These are phyloP conservation scores for Allolobophora icterica DNA, from an alignment of 2,888 invertebrate genomes.

Conservation along the genomic window DNA sequence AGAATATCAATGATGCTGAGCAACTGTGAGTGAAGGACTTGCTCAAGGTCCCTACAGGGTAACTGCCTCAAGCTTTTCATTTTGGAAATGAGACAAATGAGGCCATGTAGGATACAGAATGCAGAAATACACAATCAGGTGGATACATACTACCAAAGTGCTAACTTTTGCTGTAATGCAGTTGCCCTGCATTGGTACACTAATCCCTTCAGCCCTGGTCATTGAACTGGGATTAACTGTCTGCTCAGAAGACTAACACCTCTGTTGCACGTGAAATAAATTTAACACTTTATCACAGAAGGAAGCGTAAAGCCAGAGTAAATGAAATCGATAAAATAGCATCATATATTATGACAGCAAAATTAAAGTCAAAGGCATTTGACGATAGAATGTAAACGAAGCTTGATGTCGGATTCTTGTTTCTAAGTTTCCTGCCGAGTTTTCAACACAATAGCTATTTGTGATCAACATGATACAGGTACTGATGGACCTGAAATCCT, in stretches of 20 bases:
- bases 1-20: too few species aligned
- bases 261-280: neutral
- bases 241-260: neutral
- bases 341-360: too few species aligned
- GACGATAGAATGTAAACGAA: neutral
- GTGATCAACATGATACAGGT: neutral
- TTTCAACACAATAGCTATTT: neutral
- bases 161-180: too few species aligned
- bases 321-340: neutral
- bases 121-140: too few species aligned
- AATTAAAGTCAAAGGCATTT: neutral
- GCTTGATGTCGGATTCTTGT: neutral
- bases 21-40: too few species aligned
- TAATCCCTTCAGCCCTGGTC: too few species aligned
- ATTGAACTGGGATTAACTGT: neutral
- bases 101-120: too few species aligned
- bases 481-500: neutral
- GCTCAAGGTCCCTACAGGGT: too few species aligned
- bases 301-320: neutral
- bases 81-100: too few species aligned
- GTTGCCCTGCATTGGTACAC: neutral
- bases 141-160: too few species aligned
- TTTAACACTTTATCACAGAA: neutral
- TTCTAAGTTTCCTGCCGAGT: neutral
- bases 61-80: too few species aligned